Evolutionary conservation across 2,797 vertebrate genomes (phyloP).

Genomic region (Atherinosoma microstoma): DNA sequence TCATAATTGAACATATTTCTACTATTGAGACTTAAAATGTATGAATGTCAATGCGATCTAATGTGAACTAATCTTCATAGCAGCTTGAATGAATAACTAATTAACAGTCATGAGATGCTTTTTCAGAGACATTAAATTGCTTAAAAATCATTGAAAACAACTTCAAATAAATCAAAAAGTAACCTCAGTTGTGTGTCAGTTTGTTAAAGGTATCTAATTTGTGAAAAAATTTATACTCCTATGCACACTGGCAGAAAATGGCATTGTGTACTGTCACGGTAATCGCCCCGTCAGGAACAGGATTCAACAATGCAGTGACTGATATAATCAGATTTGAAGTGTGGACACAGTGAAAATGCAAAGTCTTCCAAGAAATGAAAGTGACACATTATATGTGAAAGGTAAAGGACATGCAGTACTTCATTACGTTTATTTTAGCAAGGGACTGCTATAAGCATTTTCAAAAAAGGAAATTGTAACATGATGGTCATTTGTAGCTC

Average conservation of each 20-base stretch:
- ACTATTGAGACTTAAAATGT: constrained; percentile 85
- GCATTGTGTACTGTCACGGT: constrained; percentile 29
- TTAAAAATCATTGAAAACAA: constrained; percentile 79
- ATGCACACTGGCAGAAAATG: constrained; percentile 23
- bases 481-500: constrained; percentile 44
- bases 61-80: constrained; percentile 82
- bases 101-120: constrained; percentile 78
- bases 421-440: constrained; percentile 16
- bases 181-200: constrained; percentile 61
- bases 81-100: constrained; percentile 81
- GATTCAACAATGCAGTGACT: constrained; percentile 38
- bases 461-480: constrained; percentile 14
- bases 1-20: constrained; percentile 83
- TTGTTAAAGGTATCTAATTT: constrained; percentile 47
- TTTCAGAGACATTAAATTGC: constrained; percentile 79
- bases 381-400: constrained; percentile 39
- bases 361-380: constrained; percentile 42
- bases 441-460: background rate
- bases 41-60: constrained; percentile 82
- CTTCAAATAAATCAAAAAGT: constrained; percentile 80
- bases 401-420: constrained; percentile 23
- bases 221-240: constrained; percentile 11
- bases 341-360: constrained; percentile 46
- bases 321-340: constrained; percentile 60
- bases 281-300: constrained; percentile 46